These are phyloP conservation scores for Mimas tiliae DNA, from an alignment of 2,888 invertebrate genomes.

Conservation along the genomic window DNA sequence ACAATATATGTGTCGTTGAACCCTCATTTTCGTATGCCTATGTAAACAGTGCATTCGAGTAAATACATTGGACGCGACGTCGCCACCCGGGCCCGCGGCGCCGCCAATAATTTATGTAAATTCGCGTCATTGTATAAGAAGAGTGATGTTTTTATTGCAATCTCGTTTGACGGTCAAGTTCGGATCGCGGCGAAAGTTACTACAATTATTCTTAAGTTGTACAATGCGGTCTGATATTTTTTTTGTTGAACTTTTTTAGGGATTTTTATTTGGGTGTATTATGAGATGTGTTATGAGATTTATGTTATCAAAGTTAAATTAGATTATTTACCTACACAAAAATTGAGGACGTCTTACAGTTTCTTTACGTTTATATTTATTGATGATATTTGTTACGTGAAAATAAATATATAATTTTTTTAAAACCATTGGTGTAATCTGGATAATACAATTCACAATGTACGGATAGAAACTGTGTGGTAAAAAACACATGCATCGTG, in stretches of 20 bases:
- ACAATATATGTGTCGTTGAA: slow-evolving; percentile 81
- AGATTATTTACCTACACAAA: no score
- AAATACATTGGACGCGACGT: slow-evolving; percentile 49
- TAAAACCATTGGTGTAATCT: no score
- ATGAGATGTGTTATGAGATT: no score
- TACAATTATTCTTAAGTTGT: slow-evolving; percentile 47
- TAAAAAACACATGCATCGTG: slow-evolving; percentile 13
- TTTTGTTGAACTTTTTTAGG: neutral
- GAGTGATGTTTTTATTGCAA: slow-evolving; percentile 79
- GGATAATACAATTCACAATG: no score
- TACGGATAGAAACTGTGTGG: neutral
- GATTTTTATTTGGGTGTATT: neutral
- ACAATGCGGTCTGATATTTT: neutral
- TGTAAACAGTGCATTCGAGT: slow-evolving; percentile 80
- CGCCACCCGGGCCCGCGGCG: slow-evolving; percentile 57
- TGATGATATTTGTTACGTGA: no score
- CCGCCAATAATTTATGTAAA: slow-evolving; percentile 83
- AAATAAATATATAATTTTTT: no score
- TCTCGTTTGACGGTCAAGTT: slow-evolving; percentile 82
- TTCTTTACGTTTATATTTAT: no score
- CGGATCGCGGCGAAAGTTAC: slow-evolving; percentile 69
- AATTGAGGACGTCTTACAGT: no score
- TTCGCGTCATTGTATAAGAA: slow-evolving; percentile 79
- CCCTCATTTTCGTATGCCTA: slow-evolving; percentile 66
- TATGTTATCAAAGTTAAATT: no score